These are phyloP conservation scores for Lateolabrax maculatus DNA, from an alignment of 2,797 vertebrate species.

Conservation along the genomic window DNA sequence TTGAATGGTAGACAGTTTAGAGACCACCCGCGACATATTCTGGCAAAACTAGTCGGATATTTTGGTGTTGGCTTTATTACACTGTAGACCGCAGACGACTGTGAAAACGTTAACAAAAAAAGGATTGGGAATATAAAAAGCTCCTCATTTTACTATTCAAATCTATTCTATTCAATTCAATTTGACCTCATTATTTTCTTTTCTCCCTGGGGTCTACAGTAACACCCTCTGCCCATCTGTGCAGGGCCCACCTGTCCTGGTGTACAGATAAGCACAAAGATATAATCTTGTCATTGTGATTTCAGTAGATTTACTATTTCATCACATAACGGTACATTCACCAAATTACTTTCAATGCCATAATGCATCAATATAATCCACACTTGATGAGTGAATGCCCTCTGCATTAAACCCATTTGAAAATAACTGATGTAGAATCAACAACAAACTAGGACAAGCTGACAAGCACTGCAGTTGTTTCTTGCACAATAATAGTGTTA, in stretches of 20 bases:
- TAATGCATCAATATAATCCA: constrained; percentile 62
- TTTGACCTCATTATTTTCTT: constrained; percentile 27
- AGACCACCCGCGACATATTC: constrained; percentile 43
- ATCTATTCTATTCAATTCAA: neutral
- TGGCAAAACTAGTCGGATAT: constrained; percentile 11
- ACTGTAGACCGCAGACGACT: neutral
- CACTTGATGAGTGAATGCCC: constrained; percentile 47
- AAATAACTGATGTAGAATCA: constrained; percentile 20
- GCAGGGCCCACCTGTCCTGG: constrained; percentile 7
- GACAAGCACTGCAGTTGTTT: neutral
- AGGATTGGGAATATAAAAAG: neutral
- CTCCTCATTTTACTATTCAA: neutral
- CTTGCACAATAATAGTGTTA: neutral
- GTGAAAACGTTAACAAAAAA: neutral
- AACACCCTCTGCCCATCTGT: constrained; percentile 47
- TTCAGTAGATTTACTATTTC: constrained; percentile 62
- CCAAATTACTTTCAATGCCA: constrained; percentile 63
- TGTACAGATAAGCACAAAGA: constrained; percentile 13
- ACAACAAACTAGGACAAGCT: constrained; percentile 20
- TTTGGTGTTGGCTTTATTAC: neutral
- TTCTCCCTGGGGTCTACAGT: constrained; percentile 1
- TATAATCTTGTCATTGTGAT: constrained; percentile 62
- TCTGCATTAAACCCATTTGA: constrained; percentile 1
- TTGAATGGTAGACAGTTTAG: constrained; percentile 28
- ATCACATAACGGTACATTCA: constrained; percentile 66